phyloP scores from a whole-genome alignment of 2,888 invertebrate species.

The Spisula subtruncata region DNA sequence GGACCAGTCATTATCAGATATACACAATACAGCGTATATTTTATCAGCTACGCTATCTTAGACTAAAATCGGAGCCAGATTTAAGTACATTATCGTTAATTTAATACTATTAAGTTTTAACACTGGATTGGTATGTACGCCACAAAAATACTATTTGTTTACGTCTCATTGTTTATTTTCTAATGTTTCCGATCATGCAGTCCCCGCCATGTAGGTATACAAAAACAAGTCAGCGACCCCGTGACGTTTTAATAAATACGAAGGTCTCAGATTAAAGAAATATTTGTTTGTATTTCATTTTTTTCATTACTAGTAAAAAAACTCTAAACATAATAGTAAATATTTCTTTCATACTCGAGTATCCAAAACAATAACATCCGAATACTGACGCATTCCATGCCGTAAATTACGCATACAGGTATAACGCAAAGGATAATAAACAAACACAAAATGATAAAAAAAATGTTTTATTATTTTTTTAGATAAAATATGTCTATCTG shows the following conservation, averaged over 20 bases:
- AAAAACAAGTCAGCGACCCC: neutral
- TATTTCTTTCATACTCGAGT: neutral
- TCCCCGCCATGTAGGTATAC: neutral
- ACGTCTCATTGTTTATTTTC: constrained; percentile 8
- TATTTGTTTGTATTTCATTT: too few species aligned
- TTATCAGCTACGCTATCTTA: constrained; percentile 20
- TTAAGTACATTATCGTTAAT: neutral
- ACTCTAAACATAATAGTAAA: neutral
- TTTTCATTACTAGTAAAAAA: too few species aligned
- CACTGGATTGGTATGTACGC: neutral
- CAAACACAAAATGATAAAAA: neutral
- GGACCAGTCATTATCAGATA: neutral
- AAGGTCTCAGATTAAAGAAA: neutral
- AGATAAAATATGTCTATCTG: neutral
- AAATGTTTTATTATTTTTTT: neutral
- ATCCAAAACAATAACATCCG: neutral
- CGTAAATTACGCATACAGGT: neutral
- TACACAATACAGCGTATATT: neutral
- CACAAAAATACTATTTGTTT: neutral
- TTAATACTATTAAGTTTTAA: neutral
- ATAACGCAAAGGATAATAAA: neutral
- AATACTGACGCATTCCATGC: neutral
- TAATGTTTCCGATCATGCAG: neutral
- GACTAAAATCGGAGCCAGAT: neutral
- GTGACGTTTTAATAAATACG: neutral